A percentile compares a stretch with the other conserved stretches of the same genome.
Evolutionary conservation across 2,113 vertebrate species (phyloP).

Genomic region (Agapornis roseicollis): DNA sequence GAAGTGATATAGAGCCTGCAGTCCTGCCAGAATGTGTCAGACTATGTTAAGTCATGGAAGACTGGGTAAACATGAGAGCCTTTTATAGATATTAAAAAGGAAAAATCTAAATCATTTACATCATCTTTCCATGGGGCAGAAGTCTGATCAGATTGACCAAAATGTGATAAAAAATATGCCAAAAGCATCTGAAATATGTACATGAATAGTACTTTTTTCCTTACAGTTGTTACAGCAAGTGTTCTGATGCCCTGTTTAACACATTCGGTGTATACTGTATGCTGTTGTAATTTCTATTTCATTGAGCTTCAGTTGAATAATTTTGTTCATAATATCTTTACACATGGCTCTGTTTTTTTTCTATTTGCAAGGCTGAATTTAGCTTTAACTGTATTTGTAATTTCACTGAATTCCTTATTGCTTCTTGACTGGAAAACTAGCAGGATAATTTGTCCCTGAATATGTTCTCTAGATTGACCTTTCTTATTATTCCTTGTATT

Average conservation of each 20-base stretch:
- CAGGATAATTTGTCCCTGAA: neutral
- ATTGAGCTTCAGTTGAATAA: neutral
- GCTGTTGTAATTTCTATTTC: neutral
- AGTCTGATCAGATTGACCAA: neutral
- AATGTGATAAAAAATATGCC: neutral
- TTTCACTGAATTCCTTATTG: neutral
- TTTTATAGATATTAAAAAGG: neutral
- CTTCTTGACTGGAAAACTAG: neutral
- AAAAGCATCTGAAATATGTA: neutral
- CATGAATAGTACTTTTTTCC: neutral
- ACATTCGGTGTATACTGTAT: neutral
- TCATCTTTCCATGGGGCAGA: conserved; percentile 11
- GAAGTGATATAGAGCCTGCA: conserved; percentile 31
- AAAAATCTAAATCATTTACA: conserved; percentile 35
- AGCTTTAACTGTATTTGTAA: neutral
- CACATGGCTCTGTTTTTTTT: neutral
- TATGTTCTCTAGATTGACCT: neutral
- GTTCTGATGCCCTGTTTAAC: neutral
- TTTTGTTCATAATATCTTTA: neutral
- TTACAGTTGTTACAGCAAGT: neutral
- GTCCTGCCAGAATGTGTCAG: conserved; percentile 21
- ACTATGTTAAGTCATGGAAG: conserved; percentile 26
- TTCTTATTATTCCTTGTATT: neutral
- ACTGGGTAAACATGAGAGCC: neutral
- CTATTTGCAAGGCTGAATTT: neutral